phyloP scores from a whole-genome alignment of 2,797 vertebrate genomes.

The Orestias chungarensis region DNA sequence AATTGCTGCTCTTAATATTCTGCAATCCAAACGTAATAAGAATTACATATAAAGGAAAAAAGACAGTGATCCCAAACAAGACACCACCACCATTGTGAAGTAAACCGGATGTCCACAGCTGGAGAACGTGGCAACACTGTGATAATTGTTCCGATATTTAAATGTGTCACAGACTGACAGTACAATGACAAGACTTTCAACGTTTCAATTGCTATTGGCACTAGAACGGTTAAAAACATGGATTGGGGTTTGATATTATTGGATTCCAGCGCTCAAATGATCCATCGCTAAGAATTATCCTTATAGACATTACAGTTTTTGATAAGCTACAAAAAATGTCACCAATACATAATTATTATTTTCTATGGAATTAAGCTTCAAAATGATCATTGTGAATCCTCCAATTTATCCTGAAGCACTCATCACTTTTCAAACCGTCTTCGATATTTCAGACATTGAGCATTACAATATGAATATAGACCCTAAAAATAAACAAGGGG shows the following conservation, averaged over 20 bases:
- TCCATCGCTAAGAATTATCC: too few species aligned
- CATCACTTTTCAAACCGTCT: too few species aligned
- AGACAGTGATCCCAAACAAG: not conserved
- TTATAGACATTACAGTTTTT: too few species aligned
- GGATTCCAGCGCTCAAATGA: too few species aligned
- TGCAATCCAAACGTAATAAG: not conserved
- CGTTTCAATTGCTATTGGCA: not conserved
- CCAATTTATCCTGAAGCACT: too few species aligned
- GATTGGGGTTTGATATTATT: too few species aligned
- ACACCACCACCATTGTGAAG: not conserved
- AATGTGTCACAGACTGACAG: not conserved
- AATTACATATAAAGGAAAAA: slow-evolving; percentile 7
- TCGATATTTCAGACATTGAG: not conserved
- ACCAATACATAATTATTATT: too few species aligned
- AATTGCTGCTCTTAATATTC: slow-evolving; percentile 18
- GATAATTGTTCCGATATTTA: not conserved
- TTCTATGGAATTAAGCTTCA: too few species aligned
- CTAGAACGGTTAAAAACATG: too few species aligned
- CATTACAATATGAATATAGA: not conserved
- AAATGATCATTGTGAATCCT: too few species aligned
- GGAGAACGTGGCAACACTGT: not conserved
- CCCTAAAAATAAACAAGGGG: not conserved
- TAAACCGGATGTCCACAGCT: not conserved
- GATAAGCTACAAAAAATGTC: too few species aligned
- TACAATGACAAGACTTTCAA: not conserved